These are phyloP conservation scores for Charina bottae DNA, from an alignment of 2,113 vertebrate genomes.

Conservation along the genomic window DNA sequence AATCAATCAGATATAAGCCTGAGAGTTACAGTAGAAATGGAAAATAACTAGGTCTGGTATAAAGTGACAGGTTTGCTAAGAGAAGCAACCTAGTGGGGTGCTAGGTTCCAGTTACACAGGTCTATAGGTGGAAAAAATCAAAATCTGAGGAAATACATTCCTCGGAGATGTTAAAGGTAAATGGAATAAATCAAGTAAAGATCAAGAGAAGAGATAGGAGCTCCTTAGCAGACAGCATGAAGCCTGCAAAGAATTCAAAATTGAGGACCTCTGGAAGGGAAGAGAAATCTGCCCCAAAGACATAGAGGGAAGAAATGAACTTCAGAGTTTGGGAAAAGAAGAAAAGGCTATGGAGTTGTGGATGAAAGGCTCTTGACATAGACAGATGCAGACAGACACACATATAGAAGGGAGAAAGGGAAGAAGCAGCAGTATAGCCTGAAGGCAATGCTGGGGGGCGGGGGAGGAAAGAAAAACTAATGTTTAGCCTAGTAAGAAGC, in stretches of 20 bases:
- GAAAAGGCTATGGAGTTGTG: background rate
- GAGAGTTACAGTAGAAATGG: background rate
- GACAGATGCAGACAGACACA: background rate
- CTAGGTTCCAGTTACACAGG: background rate
- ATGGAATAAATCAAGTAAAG: conserved; percentile 5
- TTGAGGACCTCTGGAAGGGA: background rate
- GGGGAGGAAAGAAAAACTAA: background rate
- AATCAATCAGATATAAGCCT: background rate
- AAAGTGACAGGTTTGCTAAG: background rate
- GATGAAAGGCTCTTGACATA: background rate
- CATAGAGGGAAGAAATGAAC: background rate
- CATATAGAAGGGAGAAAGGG: background rate
- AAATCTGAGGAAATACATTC: background rate
- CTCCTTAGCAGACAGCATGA: background rate
- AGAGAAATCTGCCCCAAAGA: background rate
- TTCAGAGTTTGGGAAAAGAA: background rate
- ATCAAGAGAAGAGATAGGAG: background rate
- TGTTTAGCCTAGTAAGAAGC: background rate
- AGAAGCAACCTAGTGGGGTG: background rate
- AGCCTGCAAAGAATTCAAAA: background rate
- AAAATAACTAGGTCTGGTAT: background rate
- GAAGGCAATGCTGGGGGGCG: background rate
- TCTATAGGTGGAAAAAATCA: background rate
- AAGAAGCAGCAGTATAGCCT: background rate
- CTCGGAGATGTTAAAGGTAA: background rate